Evolutionary conservation across 1,140 invertebrate species (phyloP).

Genomic region (Drosophila bocqueti): DNA sequence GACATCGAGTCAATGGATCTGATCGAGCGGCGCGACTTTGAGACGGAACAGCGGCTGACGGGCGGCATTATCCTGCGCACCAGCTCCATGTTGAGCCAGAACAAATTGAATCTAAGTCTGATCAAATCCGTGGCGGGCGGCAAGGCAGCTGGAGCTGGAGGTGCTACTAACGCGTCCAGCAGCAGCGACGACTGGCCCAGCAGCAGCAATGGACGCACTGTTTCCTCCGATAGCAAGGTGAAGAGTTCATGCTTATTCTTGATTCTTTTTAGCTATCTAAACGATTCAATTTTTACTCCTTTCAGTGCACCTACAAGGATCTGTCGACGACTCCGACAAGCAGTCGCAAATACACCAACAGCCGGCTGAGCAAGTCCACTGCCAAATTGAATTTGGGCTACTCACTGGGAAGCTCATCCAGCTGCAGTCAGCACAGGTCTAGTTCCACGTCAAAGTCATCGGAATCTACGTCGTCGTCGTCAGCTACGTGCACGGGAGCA

Average conservation of each 20-base stretch:
- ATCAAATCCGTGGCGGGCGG: constrained; percentile 62
- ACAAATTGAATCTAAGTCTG: constrained; percentile 81
- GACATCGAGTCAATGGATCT: constrained; percentile 84
- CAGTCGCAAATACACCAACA: constrained; percentile 76
- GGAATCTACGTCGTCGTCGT: constrained; percentile 9
- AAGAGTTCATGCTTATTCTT: constrained; percentile 1
- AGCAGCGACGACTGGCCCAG: constrained; percentile 75
- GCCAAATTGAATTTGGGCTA: constrained; percentile 81
- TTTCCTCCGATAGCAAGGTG: constrained; percentile 82
- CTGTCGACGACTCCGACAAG: constrained; percentile 78
- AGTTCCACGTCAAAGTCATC: constrained; percentile 12
- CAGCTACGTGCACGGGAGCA: constrained; percentile 24
- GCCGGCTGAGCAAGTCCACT: constrained; percentile 83
- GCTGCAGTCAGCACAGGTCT: constrained; percentile 39
- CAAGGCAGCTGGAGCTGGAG: constrained; percentile 18
- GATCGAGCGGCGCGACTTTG: constrained; percentile 82
- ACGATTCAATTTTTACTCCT: neutral
- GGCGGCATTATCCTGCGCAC: constrained; percentile 76
- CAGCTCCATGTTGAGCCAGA: constrained; percentile 68
- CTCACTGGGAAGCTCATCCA: constrained; percentile 45
- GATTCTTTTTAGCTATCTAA: neutral
- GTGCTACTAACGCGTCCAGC: constrained; percentile 7
- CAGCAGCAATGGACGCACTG: constrained; percentile 71
- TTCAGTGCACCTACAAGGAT: constrained; percentile 79
- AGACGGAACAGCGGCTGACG: constrained; percentile 78